These are phyloP conservation scores for Baryphthengus martii DNA, from an alignment of 2,113 vertebrate species.

Conservation along the genomic window DNA sequence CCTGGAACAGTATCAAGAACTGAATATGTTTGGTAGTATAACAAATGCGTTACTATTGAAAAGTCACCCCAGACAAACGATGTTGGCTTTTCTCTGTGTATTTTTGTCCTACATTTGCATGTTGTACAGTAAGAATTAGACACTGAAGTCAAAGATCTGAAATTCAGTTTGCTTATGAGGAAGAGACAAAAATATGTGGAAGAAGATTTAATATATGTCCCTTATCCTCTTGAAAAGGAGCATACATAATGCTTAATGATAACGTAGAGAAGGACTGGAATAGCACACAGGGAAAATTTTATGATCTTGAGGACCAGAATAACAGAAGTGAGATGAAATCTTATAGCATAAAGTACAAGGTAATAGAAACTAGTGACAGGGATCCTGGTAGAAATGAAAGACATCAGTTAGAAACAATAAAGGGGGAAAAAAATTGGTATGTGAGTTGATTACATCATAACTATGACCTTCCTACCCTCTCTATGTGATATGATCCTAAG, in stretches of 20 bases:
- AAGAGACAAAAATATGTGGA: not conserved
- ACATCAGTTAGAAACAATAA: not conserved
- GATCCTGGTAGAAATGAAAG: constrained; percentile 17
- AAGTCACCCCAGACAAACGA: not conserved
- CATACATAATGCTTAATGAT: not conserved
- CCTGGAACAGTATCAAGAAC: not conserved
- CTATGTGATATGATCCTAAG: constrained; percentile 36
- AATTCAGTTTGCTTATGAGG: not conserved
- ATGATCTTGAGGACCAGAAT: not conserved
- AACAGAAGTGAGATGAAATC: not conserved
- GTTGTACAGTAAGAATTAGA: not conserved
- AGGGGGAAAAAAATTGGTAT: not conserved
- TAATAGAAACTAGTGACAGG: not conserved
- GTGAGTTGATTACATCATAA: constrained; percentile 10
- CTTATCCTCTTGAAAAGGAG: not conserved
- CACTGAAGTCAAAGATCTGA: not conserved
- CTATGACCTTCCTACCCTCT: constrained; percentile 21
- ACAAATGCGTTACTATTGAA: not conserved
- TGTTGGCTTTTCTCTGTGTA: not conserved
- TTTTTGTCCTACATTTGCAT: not conserved
- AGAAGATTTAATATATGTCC: not conserved
- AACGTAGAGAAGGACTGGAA: not conserved
- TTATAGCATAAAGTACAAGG: not conserved
- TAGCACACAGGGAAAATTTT: not conserved
- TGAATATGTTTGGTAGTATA: not conserved